phyloP scores from a whole-genome alignment of 2,797 vertebrate species.

The Karalla daura region DNA sequence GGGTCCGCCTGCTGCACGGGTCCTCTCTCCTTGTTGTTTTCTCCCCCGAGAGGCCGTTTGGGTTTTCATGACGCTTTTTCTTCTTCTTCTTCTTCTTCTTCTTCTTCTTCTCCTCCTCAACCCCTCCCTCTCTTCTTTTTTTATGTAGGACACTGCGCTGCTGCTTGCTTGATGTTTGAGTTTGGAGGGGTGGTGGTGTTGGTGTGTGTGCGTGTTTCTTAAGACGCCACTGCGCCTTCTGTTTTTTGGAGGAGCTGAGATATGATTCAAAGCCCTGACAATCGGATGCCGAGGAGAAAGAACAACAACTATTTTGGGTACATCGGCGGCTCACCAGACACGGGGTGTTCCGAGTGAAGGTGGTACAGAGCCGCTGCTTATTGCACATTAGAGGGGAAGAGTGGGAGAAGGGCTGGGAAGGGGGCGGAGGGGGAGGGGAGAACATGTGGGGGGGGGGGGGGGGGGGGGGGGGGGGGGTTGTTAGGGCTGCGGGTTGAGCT shows the following conservation, averaged over 20 bases:
- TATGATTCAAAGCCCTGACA: conserved; percentile 75
- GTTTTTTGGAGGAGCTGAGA: conserved; percentile 61
- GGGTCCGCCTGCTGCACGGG: conserved; percentile 45
- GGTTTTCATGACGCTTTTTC: conserved; percentile 57
- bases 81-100: neutral
- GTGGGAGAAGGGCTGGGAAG: neutral
- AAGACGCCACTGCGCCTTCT: conserved; percentile 62
- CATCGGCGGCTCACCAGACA: conserved; percentile 57
- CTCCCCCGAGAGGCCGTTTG: conserved; percentile 60
- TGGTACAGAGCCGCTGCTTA: conserved; percentile 48
- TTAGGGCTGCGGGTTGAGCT: neutral
- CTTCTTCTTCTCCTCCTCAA: too few relatives aligned
- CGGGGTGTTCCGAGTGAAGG: conserved; percentile 61
- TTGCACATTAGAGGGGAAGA: conserved; percentile 32
- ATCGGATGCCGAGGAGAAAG: conserved; percentile 57
- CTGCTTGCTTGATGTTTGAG: conserved; percentile 66
- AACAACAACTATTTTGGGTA: conserved; percentile 75
- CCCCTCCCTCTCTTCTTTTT: conserved; percentile 4
- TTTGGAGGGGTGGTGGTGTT: neutral
- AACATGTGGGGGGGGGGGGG: neutral
- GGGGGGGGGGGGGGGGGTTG: neutral
- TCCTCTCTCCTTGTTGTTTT: conserved; percentile 56
- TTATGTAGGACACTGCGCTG: conserved; percentile 75
- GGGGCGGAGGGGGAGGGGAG: too few relatives aligned
- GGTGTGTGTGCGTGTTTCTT: conserved; percentile 9